Evolutionary conservation across 1,140 invertebrate species (phyloP), one percentile per base, ranked within the genome.

Genomic region (Aphidius ervi): DNA sequence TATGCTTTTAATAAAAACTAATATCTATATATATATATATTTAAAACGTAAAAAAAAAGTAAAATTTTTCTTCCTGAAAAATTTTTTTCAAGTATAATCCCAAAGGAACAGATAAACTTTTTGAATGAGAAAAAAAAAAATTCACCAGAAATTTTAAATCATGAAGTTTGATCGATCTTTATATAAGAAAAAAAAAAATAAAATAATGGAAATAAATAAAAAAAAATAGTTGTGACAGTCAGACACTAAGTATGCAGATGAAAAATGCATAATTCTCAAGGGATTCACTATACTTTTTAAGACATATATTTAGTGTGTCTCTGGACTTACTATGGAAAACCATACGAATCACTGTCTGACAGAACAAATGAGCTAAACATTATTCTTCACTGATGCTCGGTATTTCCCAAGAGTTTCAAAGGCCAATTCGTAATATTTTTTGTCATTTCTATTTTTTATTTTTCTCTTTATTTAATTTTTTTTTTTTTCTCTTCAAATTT

Each of bases 271-370:
- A 61, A 49, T 48, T 61, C 42, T 59, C 46, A 48, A 46, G 40
- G 10, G 42, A 59, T 53, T 53, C 45, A 41, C 50, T 52, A 55
- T 55, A 31, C 23, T 48, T 61, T 56, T 56, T 65, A 58, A 61
- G 65, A 67, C 63, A 57, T 57, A 66, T 59, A 50, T 43, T 31
- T 31, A 0, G 23, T 31, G 23, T 31, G 23, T 31, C 23, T 31
- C 23, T 31, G 23, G 23, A 31, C 23, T 31, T 31, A 3, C 23
- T 31, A 31, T 31, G 23, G 23, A 31, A 60, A 49, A 62, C 56
- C 56, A 64, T 57, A 72, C 65, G 69, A 70, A 72, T 70, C 70
- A 70, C 66, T 64, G 66, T 66, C 65, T 63, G 66, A 65, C 65
- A 62, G 53, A 63, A 69, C 68, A 69, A 69, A 72, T 64, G 69